These are phyloP conservation scores for Gavialis gangeticus DNA, from an alignment of 2,113 vertebrate species.

Conservation along the genomic window DNA sequence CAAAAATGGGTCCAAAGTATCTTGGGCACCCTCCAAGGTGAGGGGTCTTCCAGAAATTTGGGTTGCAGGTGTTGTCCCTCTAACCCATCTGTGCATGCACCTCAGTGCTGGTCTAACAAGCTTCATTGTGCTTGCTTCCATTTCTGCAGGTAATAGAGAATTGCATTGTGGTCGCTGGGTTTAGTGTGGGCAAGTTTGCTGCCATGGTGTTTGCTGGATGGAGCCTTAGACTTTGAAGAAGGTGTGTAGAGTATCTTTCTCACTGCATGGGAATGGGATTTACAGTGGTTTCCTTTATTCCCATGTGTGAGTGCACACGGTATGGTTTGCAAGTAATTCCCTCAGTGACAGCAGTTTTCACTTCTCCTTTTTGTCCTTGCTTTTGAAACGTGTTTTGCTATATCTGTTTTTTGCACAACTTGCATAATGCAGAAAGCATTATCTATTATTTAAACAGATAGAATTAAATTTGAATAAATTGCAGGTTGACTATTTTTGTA, in stretches of 20 bases:
- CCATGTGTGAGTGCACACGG: not conserved
- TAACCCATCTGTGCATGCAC: not conserved
- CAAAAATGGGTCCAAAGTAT: not conserved
- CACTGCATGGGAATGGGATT: not conserved
- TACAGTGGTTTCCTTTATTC: not conserved
- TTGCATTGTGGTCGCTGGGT: conserved; percentile 93
- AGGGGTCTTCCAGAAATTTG: not conserved
- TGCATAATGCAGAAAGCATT: not conserved
- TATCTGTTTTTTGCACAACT: not conserved
- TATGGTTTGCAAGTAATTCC: not conserved
- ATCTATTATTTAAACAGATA: not conserved
- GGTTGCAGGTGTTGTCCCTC: not conserved
- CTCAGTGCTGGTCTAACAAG: not conserved
- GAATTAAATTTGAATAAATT: not conserved
- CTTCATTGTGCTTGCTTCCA: not conserved
- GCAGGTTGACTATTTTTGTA: not conserved
- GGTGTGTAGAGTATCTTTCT: conserved; percentile 76
- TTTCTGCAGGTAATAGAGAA: conserved; percentile 87
- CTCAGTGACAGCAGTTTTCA: not conserved
- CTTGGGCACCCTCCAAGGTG: not conserved
- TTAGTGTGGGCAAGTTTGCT: conserved; percentile 95
- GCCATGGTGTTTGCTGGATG: conserved; percentile 91
- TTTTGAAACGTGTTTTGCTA: not conserved
- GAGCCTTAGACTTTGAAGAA: conserved; percentile 90
- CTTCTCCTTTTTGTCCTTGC: not conserved